Conservation (phyloP, 2,113 vertebrate species). For the Malurus elegans region DNA sequence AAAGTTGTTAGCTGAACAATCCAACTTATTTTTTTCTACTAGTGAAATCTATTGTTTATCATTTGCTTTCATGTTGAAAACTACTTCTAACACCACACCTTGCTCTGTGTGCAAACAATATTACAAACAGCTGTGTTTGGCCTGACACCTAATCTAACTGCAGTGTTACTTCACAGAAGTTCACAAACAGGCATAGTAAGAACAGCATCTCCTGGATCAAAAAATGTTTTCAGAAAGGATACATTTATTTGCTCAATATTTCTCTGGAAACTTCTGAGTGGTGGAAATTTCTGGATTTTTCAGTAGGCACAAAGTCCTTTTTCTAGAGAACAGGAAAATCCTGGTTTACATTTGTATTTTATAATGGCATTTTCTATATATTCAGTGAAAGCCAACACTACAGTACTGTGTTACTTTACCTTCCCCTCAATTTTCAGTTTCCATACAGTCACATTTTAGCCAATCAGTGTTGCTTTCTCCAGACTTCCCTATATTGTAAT, state of each 20-base stretch:
- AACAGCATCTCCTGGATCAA: not conserved
- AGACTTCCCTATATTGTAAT: not conserved
- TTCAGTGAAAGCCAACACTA: not conserved
- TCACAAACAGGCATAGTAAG: not conserved
- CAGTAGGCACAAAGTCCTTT: not conserved
- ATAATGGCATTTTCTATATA: not conserved
- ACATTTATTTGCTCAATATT: not conserved
- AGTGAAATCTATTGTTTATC: not conserved
- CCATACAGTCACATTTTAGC: not conserved
- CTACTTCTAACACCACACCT: not conserved
- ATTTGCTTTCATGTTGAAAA: not conserved
- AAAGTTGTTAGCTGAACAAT: not conserved
- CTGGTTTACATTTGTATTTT: not conserved
- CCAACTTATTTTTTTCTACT: not conserved
- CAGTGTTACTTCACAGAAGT: not conserved
- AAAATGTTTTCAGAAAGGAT: not conserved
- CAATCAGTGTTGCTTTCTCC: not conserved
- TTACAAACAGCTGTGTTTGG: not conserved
- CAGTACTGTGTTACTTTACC: not conserved
- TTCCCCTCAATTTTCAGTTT: not conserved
- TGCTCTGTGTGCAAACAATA: not conserved
- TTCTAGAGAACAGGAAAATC: not conserved
- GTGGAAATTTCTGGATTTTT: not conserved
- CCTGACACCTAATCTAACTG: not conserved
- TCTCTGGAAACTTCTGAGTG: not conserved